A percentile compares a stretch with the other conserved stretches of the same genome.
Conservation (phyloP, 1,140 invertebrate species). For the Geopemphigus sp. region DNA sequence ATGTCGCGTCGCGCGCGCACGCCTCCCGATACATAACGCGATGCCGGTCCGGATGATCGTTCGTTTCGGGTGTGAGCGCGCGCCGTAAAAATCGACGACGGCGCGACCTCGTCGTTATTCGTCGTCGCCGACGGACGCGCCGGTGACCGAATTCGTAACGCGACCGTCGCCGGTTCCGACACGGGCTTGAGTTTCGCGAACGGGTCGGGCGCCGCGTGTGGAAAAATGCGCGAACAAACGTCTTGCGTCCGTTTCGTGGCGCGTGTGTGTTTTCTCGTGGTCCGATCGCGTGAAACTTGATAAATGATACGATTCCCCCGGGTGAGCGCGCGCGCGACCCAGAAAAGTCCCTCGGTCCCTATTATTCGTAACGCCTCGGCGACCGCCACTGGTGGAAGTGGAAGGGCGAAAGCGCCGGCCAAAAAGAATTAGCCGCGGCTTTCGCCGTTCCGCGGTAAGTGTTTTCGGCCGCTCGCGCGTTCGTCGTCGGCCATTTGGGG, state of each 20-base stretch:
- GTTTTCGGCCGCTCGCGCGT: not conserved
- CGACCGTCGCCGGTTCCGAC: not conserved
- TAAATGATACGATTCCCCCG: constrained; percentile 16
- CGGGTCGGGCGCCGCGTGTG: too few species aligned
- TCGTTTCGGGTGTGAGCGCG: too few species aligned
- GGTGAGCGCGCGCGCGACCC: not conserved
- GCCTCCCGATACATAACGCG: too few species aligned
- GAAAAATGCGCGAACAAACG: too few species aligned
- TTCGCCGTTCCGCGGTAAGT: not conserved
- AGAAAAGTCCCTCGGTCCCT: not conserved
- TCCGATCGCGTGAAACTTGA: constrained; percentile 6
- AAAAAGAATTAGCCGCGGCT: constrained; percentile 16
- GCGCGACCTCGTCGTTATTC: too few species aligned
- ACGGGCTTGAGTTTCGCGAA: not conserved
- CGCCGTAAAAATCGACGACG: too few species aligned
- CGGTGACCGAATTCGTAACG: not conserved
- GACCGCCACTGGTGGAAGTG: too few species aligned
- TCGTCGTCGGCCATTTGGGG: not conserved
- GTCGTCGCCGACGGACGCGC: too few species aligned
- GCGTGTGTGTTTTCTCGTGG: not conserved
- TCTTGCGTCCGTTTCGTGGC: not conserved
- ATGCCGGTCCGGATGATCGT: too few species aligned
- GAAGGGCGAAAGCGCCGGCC: not conserved
- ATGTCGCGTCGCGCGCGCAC: too few species aligned
- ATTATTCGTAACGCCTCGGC: not conserved